These are phyloP conservation scores for Notodonta dromedarius DNA, from an alignment of 2,888 invertebrate genomes.

Conservation along the genomic window DNA sequence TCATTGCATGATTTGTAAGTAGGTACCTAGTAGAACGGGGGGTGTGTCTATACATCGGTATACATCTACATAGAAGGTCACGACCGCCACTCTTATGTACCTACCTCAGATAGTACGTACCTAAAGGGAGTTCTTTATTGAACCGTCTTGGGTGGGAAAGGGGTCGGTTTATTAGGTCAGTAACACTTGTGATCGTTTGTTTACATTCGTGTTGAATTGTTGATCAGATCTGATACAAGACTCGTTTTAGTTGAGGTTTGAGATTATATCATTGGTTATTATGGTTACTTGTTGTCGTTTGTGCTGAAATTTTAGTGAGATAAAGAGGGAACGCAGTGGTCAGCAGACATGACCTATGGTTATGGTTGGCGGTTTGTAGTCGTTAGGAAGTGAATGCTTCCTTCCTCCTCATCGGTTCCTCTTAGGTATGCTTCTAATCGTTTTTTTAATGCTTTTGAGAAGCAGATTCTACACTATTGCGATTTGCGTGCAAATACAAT, in stretches of 20 bases:
- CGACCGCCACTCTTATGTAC: constrained; percentile 72
- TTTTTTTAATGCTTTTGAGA: too few species aligned
- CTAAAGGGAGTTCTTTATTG: constrained; percentile 82
- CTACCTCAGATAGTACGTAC: constrained; percentile 71
- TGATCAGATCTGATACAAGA: constrained; percentile 16
- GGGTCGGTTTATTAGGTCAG: constrained; percentile 83
- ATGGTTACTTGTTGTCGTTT: background rate
- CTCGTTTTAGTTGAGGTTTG: constrained; percentile 33
- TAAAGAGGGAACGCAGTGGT: too few species aligned
- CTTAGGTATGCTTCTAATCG: too few species aligned
- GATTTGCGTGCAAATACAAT: too few species aligned
- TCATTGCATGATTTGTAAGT: constrained; percentile 57
- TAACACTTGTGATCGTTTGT: constrained; percentile 76
- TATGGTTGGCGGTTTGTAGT: too few species aligned
- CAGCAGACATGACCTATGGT: too few species aligned
- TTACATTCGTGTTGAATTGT: constrained; percentile 59
- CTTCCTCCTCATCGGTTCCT: too few species aligned
- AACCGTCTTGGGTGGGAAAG: constrained; percentile 77
- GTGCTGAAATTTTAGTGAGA: too few species aligned
- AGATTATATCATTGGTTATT: constrained; percentile 12
- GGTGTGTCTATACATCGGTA: constrained; percentile 60
- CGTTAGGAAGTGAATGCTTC: too few species aligned
- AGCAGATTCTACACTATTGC: too few species aligned
- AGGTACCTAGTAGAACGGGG: constrained; percentile 51
- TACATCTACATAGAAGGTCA: constrained; percentile 73